These are phyloP conservation scores for Dermochelys coriacea DNA, from an alignment of 2,797 vertebrate species.

Conservation along the genomic window DNA sequence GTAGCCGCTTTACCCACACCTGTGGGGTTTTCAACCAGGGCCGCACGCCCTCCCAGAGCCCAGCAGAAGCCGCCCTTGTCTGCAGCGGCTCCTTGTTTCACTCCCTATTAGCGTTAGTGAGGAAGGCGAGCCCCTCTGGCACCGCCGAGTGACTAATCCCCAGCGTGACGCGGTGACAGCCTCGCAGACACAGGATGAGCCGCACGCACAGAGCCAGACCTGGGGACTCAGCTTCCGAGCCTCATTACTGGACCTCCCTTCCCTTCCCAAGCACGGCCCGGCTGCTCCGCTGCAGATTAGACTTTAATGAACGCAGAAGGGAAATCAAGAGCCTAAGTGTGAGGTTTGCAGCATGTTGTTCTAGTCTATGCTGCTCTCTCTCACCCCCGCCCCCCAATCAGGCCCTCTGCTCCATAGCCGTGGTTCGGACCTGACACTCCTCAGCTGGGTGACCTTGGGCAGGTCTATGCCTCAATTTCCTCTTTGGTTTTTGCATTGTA, in stretches of 20 bases:
- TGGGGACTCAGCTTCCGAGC: fast-evolving
- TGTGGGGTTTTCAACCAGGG: neutral
- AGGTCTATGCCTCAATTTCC: neutral
- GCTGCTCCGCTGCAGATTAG: neutral
- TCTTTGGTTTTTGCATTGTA: neutral
- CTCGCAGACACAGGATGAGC: neutral
- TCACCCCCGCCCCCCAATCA: neutral
- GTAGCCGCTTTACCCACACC: neutral
- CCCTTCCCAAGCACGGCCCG: fast-evolving
- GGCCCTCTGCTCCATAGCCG: neutral
- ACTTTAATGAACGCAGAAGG: neutral
- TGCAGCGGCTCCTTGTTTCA: neutral
- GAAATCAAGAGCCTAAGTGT: neutral
- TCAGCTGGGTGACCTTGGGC: neutral
- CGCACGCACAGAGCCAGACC: neutral
- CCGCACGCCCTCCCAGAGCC: neutral
- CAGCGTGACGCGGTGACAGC: neutral
- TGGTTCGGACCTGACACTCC: neutral
- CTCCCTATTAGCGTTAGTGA: neutral
- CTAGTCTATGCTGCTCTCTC: neutral
- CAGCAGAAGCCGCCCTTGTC: neutral
- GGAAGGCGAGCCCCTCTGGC: neutral
- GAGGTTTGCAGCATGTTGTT: neutral
- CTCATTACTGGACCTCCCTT: neutral
- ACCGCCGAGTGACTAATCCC: neutral